Evolutionary conservation across 2,888 invertebrate genomes (phyloP).

Genomic region (Hirtodrosophila cameraria): DNA sequence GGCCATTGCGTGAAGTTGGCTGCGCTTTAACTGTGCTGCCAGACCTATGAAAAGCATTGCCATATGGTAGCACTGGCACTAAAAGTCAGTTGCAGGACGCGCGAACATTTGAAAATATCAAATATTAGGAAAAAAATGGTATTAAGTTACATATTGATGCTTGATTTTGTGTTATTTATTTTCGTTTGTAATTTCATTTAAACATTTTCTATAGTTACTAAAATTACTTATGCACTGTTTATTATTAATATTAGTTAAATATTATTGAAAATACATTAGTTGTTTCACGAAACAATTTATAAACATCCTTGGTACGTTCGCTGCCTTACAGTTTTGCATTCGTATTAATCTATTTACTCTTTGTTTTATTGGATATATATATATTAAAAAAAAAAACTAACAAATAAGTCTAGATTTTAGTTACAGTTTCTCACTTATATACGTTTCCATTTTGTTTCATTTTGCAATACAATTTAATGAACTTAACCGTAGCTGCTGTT

Average conservation of each 20-base stretch:
- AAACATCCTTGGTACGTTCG: slow-evolving; percentile 81
- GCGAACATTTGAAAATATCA: background rate
- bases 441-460: slow-evolving; percentile 37
- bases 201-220: slow-evolving; percentile 84
- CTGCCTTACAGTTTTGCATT: slow-evolving; percentile 60
- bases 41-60: background rate
- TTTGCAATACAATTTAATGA: slow-evolving; percentile 57
- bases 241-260: slow-evolving; percentile 81
- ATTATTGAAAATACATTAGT: slow-evolving; percentile 81
- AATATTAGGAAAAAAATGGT: too few species aligned
- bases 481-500: slow-evolving; percentile 66
- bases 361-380: slow-evolving; percentile 69
- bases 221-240: slow-evolving; percentile 81
- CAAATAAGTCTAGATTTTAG: slow-evolving; percentile 80
- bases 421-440: slow-evolving; percentile 76
- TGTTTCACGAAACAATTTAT: slow-evolving; percentile 79
- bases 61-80: slow-evolving; percentile 4
- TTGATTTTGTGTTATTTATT: slow-evolving; percentile 71
- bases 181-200: slow-evolving; percentile 81
- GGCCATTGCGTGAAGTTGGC: slow-evolving; percentile 24
- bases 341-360: slow-evolving; percentile 54
- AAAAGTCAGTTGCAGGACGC: background rate
- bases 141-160: slow-evolving; percentile 11
- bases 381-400: slow-evolving; percentile 75
- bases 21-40: slow-evolving; percentile 1